These are phyloP conservation scores for Sparidentex hasta DNA, from an alignment of 2,797 vertebrate genomes.

Conservation along the genomic window DNA sequence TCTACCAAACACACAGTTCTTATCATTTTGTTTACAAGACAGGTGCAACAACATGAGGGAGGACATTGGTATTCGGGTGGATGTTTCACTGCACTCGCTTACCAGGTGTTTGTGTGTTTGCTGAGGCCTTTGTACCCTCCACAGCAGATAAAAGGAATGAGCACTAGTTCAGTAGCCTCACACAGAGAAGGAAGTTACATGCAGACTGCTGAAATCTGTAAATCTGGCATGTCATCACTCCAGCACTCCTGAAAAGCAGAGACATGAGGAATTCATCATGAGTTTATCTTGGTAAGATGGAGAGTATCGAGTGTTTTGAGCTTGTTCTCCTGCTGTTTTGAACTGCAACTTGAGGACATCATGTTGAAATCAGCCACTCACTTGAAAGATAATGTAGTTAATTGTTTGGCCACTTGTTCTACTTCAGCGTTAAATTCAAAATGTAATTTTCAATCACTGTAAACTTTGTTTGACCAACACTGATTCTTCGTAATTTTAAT, in stretches of 20 bases:
- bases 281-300: conserved; percentile 82
- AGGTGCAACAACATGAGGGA: conserved; percentile 10
- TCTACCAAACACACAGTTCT: background rate
- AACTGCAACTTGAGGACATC: background rate
- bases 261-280: conserved; percentile 73
- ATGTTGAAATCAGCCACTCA: background rate
- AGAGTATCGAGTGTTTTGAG: background rate
- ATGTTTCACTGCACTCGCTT: conserved; percentile 23
- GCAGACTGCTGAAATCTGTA: conserved; percentile 22
- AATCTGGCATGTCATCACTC: conserved; percentile 14
- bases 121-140: conserved; percentile 81
- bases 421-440: background rate
- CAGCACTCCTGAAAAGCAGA: conserved; percentile 38
- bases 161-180: conserved; percentile 37
- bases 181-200: conserved; percentile 41
- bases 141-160: conserved; percentile 75
- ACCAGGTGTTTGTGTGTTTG: conserved; percentile 54
- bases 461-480: background rate
- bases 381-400: background rate
- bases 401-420: background rate
- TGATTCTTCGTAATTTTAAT: background rate
- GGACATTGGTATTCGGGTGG: conserved; percentile 34
- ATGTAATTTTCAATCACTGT: background rate
- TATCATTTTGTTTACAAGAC: conserved; percentile 14
- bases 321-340: conserved; percentile 8